Conservation (phyloP, 2,113 vertebrate species). For the Macheiramphus alcinus region DNA sequence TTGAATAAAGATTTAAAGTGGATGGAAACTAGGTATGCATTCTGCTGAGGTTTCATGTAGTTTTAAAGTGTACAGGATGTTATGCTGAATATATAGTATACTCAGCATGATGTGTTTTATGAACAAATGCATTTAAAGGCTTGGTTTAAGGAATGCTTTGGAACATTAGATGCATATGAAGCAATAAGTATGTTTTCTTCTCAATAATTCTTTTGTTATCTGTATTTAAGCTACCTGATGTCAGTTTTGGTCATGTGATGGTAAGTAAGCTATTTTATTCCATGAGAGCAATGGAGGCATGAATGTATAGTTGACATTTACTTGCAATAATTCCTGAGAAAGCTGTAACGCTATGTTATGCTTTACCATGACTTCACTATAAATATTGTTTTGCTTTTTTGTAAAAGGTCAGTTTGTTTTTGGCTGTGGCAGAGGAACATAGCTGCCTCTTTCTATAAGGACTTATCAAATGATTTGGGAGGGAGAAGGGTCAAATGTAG, state of each 20-base stretch:
- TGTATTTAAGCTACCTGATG: conserved; percentile 68
- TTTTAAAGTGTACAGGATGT: neutral
- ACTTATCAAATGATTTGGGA: neutral
- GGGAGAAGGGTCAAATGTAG: neutral
- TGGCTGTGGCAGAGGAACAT: neutral
- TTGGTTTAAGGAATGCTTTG: neutral
- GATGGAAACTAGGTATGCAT: neutral
- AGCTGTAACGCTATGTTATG: neutral
- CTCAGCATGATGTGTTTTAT: neutral
- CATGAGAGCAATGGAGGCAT: neutral
- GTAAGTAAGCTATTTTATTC: conserved; percentile 47
- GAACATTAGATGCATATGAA: neutral
- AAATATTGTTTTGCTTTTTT: conserved; percentile 1
- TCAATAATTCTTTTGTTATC: conserved; percentile 20
- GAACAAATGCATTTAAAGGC: neutral
- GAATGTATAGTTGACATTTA: neutral
- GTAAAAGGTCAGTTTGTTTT: conserved; percentile 26
- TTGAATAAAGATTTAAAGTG: neutral
- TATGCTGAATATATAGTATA: neutral
- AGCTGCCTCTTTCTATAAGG: neutral
- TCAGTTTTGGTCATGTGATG: conserved; percentile 70
- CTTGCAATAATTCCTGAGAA: neutral
- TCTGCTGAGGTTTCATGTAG: neutral
- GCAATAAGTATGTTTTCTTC: neutral
- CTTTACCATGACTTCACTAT: neutral